Evolutionary conservation across 1,140 invertebrate species (phyloP).

Genomic region (Eupristina koningsbergeri): DNA sequence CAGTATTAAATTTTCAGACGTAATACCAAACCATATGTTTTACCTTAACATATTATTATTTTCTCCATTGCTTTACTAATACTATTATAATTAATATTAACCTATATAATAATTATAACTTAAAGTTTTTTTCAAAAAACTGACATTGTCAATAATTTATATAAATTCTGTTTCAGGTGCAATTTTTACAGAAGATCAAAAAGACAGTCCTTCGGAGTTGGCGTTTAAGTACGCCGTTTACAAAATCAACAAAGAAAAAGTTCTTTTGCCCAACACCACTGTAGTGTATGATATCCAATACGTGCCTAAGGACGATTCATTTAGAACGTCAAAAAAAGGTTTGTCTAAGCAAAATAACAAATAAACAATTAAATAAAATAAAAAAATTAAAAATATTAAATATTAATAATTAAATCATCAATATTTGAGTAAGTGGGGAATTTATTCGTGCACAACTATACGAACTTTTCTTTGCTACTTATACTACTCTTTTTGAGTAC

Average conservation of each 20-base stretch:
- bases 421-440: too few species aligned
- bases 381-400: too few species aligned
- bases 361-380: background rate
- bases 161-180: conserved; percentile 71
- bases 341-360: conserved; percentile 39
- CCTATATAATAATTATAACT: background rate
- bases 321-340: conserved; percentile 81
- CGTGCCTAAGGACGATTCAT: conserved; percentile 79
- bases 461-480: background rate
- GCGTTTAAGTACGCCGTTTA: conserved; percentile 83
- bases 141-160: background rate
- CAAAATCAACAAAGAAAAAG: conserved; percentile 78
- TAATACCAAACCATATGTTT: background rate
- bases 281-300: conserved; percentile 80
- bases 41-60: background rate
- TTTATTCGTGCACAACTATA: too few species aligned
- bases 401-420: too few species aligned
- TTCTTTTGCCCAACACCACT: conserved; percentile 78
- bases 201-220: conserved; percentile 77
- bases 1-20: background rate
- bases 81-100: background rate
- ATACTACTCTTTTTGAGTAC: background rate
- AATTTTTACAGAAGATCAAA: conserved; percentile 79
- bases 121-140: background rate
- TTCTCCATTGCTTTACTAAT: background rate